Conservation (phyloP, 1,140 invertebrate genomes). For the Diploscapter pachys region DNA sequence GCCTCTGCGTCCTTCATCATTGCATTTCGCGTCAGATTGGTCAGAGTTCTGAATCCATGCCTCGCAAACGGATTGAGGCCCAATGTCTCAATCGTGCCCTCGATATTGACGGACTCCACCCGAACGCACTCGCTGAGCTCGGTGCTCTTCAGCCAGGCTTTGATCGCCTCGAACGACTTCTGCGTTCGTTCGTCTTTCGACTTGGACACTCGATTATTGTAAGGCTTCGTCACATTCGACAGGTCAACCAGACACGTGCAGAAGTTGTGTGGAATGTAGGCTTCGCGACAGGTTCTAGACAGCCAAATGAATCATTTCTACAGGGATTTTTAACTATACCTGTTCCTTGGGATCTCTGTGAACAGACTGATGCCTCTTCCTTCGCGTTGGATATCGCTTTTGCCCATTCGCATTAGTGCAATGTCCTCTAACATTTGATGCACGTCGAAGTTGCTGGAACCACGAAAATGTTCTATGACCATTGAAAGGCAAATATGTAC, state of each 20-base stretch:
- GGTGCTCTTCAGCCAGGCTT: conserved; percentile 15
- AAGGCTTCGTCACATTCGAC: conserved; percentile 2
- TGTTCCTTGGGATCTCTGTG: conserved; percentile 36
- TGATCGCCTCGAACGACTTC: conserved; percentile 10
- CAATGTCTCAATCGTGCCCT: background rate
- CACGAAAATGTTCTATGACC: background rate
- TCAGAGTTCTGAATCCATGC: conserved; percentile 17
- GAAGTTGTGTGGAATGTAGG: conserved; percentile 47
- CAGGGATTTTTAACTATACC: background rate
- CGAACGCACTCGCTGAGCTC: conserved; percentile 18
- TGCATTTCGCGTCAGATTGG: conserved; percentile 8
- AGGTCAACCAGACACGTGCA: conserved; percentile 42
- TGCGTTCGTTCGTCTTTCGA: background rate
- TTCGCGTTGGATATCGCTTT: conserved; percentile 14
- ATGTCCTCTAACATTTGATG: conserved; percentile 48
- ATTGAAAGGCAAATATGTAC: conserved; percentile 1
- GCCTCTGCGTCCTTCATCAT: conserved; percentile 9
- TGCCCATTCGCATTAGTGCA: conserved; percentile 20
- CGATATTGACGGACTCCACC: conserved; percentile 1
- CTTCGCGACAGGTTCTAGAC: conserved; percentile 42
- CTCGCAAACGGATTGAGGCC: conserved; percentile 20
- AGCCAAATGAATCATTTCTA: background rate
- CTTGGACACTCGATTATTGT: background rate
- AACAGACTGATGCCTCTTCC: conserved; percentile 42
- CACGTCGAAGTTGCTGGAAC: conserved; percentile 52